A percentile compares a stretch with the other conserved stretches of the same genome.
These are phyloP conservation scores for Malacoctenus gilli DNA, from an alignment of 2,797 vertebrate genomes.

Conservation along the genomic window DNA sequence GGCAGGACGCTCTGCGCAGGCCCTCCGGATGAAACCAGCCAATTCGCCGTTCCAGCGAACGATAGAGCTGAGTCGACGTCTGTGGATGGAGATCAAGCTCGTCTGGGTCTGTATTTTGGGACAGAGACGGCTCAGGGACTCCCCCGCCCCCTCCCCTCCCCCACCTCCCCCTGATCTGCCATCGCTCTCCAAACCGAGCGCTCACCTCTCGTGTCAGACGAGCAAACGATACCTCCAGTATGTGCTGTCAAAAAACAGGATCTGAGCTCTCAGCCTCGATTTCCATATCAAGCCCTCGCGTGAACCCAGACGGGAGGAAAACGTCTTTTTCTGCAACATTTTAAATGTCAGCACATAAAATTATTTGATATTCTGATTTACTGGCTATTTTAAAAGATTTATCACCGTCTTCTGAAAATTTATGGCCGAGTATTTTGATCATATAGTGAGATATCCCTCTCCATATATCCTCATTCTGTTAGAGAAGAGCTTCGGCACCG, in stretches of 20 bases:
- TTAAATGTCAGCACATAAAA: too few relatives aligned
- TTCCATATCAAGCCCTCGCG: constrained; percentile 71
- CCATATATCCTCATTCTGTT: too few relatives aligned
- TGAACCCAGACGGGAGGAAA: too few relatives aligned
- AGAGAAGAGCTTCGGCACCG: too few relatives aligned
- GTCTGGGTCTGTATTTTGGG: constrained; percentile 66
- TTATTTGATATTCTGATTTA: too few relatives aligned
- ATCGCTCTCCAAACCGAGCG: constrained; percentile 40
- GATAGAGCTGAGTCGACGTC: constrained; percentile 46
- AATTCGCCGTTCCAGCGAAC: constrained; percentile 52
- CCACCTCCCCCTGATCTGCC: constrained; percentile 21
- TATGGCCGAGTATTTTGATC: too few relatives aligned
- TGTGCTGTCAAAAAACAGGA: constrained; percentile 57
- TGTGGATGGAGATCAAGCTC: constrained; percentile 69
- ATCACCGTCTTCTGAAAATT: too few relatives aligned
- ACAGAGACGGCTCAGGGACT: constrained; percentile 49
- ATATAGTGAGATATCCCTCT: too few relatives aligned
- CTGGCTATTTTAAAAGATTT: too few relatives aligned
- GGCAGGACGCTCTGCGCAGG: constrained; percentile 38
- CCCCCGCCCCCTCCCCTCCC: constrained; percentile 7
- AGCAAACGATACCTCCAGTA: constrained; percentile 51
- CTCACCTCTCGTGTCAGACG: constrained; percentile 61
- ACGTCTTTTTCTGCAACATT: too few relatives aligned
- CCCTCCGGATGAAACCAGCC: constrained; percentile 48
- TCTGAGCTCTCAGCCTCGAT: constrained; percentile 49